Evolutionary conservation across 2,113 vertebrate genomes (phyloP).

Genomic region (Mirza zaza): DNA sequence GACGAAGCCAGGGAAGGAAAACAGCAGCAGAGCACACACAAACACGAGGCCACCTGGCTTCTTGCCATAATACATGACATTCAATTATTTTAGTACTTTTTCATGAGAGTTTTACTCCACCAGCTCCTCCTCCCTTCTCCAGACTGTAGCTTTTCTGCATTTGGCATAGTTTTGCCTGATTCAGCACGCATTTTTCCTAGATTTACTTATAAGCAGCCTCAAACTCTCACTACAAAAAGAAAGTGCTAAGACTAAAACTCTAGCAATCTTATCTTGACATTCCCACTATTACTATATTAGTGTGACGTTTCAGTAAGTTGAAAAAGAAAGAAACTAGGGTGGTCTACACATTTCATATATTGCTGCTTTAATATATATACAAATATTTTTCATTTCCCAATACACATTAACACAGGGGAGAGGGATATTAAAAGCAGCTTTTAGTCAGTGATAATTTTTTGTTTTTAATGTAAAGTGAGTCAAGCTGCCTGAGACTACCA

Average conservation of each 20-base stretch:
- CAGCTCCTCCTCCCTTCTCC: conserved; percentile 10
- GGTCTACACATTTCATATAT: neutral
- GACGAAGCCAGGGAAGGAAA: conserved; percentile 31
- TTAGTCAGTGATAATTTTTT: neutral
- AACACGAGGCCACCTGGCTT: conserved; percentile 50
- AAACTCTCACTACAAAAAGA: neutral
- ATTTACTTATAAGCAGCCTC: neutral
- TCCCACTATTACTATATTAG: neutral
- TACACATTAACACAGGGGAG: conserved; percentile 8
- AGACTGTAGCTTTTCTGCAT: conserved; percentile 7
- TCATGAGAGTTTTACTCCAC: neutral
- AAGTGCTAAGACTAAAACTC: neutral
- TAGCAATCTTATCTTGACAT: neutral
- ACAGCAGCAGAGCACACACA: conserved; percentile 16
- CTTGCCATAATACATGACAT: conserved; percentile 73
- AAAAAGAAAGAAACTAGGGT: conserved; percentile 29
- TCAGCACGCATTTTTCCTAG: neutral
- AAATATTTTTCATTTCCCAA: conserved; percentile 34
- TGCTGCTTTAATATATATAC: conserved; percentile 32
- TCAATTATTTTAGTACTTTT: conserved; percentile 75
- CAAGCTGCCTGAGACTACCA: neutral
- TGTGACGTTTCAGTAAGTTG: neutral
- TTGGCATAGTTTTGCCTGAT: neutral
- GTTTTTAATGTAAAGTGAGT: neutral
- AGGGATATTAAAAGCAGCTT: neutral